Evolutionary conservation across 2,888 invertebrate genomes (phyloP).

Genomic region (Gortyna flavago): DNA sequence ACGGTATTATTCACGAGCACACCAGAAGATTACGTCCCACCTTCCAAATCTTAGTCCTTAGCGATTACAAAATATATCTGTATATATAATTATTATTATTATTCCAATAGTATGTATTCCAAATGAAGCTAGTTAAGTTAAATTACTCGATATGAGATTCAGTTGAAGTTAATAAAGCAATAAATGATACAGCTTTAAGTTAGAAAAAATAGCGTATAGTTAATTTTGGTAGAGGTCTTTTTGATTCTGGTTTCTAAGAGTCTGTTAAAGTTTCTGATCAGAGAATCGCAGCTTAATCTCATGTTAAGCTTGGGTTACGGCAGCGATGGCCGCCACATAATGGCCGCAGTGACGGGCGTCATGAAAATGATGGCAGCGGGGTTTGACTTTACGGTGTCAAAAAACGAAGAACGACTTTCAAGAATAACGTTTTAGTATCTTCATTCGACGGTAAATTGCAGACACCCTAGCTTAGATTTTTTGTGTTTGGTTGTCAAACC

Average conservation of each 20-base stretch:
- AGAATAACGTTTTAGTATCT: not conserved
- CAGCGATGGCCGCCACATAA: not conserved
- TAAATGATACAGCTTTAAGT: conserved; percentile 53
- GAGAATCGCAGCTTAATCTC: not conserved
- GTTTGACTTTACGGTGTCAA: not conserved
- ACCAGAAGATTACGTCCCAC: conserved; percentile 82
- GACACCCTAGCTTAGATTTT: not conserved
- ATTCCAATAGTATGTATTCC: conserved; percentile 54
- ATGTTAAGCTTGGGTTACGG: not conserved
- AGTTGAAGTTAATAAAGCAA: conserved; percentile 41
- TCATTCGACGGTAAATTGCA: not conserved
- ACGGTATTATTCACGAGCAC: conserved; percentile 94
- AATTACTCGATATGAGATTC: conserved; percentile 42
- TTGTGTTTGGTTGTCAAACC: not conserved
- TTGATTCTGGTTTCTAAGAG: not conserved
- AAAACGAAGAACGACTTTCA: not conserved
- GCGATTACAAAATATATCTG: conserved; percentile 31
- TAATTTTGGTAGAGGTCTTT: conserved; percentile 30
- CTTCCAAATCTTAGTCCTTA: conserved; percentile 70
- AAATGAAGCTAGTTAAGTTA: conserved; percentile 44
- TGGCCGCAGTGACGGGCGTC: no score
- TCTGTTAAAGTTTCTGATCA: not conserved
- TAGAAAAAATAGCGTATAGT: conserved; percentile 7
- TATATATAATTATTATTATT: conserved; percentile 37
- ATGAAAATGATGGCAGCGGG: not conserved